These are phyloP conservation scores for Carassius gibelio DNA, from an alignment of 2,113 vertebrate genomes.

Conservation along the genomic window DNA sequence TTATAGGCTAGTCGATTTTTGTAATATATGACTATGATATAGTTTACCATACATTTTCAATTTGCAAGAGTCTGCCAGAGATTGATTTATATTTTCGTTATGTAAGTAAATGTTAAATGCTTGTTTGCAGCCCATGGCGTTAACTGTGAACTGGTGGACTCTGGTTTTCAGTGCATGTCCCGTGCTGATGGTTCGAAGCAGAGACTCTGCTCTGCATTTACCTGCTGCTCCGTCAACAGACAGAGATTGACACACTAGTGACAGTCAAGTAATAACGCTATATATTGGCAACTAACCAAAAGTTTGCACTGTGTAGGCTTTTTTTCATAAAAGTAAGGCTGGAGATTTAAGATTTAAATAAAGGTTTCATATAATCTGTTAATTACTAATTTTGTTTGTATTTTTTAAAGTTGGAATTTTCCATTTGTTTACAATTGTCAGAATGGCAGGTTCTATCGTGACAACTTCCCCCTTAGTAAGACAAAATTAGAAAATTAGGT, in stretches of 20 bases:
- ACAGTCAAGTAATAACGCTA: slow-evolving; percentile 35
- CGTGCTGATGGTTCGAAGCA: slow-evolving; percentile 69
- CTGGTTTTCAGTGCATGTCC: slow-evolving; percentile 75
- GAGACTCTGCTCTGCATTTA: slow-evolving; percentile 87
- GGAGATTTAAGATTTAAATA: no score
- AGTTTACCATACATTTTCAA: not conserved
- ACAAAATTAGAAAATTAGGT: not conserved
- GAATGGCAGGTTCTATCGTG: not conserved
- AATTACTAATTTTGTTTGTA: no score
- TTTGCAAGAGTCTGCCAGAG: not conserved
- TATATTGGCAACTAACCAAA: no score
- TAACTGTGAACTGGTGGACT: slow-evolving; percentile 50
- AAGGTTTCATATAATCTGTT: not conserved
- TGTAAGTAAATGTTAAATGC: not conserved
- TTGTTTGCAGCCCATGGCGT: slow-evolving; percentile 50
- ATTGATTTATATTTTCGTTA: not conserved
- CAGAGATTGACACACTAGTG: slow-evolving; percentile 82
- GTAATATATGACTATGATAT: not conserved
- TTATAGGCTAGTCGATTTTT: no score
- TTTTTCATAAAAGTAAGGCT: no score
- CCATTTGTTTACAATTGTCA: not conserved
- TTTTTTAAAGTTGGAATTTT: not conserved
- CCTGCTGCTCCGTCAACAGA: slow-evolving; percentile 74
- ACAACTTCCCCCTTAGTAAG: not conserved
- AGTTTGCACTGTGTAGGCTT: no score